These are phyloP conservation scores for Caenorhabditis tropicalis DNA, from an alignment of 1,140 invertebrate species.

Conservation along the genomic window DNA sequence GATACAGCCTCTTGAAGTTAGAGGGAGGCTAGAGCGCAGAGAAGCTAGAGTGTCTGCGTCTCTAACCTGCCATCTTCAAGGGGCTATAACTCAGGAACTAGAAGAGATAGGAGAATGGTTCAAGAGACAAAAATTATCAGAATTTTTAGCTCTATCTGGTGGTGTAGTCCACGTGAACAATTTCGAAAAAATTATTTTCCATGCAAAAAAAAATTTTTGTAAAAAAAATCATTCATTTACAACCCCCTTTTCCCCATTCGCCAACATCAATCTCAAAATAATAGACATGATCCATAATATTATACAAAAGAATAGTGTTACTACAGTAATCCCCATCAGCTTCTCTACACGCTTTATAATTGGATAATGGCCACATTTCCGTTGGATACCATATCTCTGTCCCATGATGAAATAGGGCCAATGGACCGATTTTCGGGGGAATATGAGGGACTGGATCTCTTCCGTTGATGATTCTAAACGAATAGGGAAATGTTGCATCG, in stretches of 20 bases:
- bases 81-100: too few relatives aligned
- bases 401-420: constrained; percentile 41
- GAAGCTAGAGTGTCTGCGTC: too few relatives aligned
- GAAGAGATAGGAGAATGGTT: too few relatives aligned
- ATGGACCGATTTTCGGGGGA: constrained; percentile 40
- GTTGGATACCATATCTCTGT: constrained; percentile 27
- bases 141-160: too few relatives aligned
- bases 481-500: constrained; percentile 40
- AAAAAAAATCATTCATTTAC: not conserved
- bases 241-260: not conserved
- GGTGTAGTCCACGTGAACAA: too few relatives aligned
- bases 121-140: too few relatives aligned
- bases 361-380: constrained; percentile 36
- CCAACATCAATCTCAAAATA: constrained; percentile 40
- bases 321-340: constrained; percentile 49
- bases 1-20: too few relatives aligned
- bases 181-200: too few relatives aligned
- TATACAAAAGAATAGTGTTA: not conserved
- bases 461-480: constrained; percentile 16
- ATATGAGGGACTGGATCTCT: constrained; percentile 44
- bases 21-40: too few relatives aligned
- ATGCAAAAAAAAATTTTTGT: too few relatives aligned
- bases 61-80: too few relatives aligned
- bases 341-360: constrained; percentile 20
- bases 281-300: constrained; percentile 30